Evolutionary conservation across 2,113 vertebrate genomes (phyloP).

Genomic region (Zonotrichia leucophrys): DNA sequence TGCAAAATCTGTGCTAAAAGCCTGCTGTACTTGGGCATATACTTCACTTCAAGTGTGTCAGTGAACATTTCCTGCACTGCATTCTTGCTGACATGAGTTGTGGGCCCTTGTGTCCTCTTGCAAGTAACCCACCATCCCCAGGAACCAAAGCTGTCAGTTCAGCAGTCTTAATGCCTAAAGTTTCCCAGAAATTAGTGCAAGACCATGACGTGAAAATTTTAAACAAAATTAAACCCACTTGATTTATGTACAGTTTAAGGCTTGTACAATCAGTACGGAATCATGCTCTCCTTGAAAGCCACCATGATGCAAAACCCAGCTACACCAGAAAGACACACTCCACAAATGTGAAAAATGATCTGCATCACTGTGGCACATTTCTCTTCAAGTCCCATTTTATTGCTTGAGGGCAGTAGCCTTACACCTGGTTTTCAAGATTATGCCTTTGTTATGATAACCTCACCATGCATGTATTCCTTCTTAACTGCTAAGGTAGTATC

Average conservation of each 20-base stretch:
- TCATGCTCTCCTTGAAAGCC: background rate
- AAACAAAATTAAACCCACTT: background rate
- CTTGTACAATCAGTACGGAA: background rate
- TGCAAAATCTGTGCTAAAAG: background rate
- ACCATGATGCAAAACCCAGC: background rate
- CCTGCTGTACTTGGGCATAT: background rate
- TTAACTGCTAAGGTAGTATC: background rate
- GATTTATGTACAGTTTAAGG: background rate
- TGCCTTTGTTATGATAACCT: background rate
- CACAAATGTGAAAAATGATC: background rate
- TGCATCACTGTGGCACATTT: background rate
- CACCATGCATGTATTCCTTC: background rate
- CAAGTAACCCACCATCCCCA: background rate
- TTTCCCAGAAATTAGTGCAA: background rate
- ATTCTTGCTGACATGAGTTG: background rate
- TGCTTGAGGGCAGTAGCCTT: background rate
- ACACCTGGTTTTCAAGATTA: background rate
- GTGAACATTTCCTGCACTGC: background rate
- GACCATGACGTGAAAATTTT: accelerated
- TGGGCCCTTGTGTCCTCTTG: background rate
- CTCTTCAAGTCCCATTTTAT: background rate
- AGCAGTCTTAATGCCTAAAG: background rate
- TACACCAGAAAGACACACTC: background rate
- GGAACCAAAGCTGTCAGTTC: background rate
- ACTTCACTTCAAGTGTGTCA: background rate